Evolutionary conservation across 2,888 invertebrate species (phyloP), one percentile per base, ranked within the genome.

Genomic region (Erynnis tages): DNA sequence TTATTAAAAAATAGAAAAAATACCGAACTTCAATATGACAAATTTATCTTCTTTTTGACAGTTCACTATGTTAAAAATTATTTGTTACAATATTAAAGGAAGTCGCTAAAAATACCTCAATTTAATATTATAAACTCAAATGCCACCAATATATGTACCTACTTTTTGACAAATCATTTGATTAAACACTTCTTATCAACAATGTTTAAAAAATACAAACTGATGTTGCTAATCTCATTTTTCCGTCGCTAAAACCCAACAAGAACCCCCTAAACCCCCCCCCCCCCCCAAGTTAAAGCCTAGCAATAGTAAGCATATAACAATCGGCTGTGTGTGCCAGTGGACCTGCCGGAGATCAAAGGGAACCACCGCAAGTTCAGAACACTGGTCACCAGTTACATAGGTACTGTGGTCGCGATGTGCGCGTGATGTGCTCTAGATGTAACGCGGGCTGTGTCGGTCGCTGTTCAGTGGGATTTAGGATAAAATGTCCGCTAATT

Each of bases 351-450:
- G 91, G 97, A 97, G 94, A 96, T 97, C 92, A 97, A 97, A 92
- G 98, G 97, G 90, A 97, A 97, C 91, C 97, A 98, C 93, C 96
- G 97, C 93, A 98, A 98, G 94, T 99, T 99, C 96, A 95, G 98
- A 92, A 98, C 97, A 91, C 94, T 98, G 93, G 98, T 98, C 92
- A 97, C 97, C 93, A 97, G 97, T 92, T 98, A 97, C 90, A 97
- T 98, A 97, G 98, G 98, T 98, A 98, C 78, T 74, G 82, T 52
- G 35, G 10, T 23, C 38, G 25, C 78, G 74, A 82, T 46, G 25
- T 2, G 14, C 46, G 50, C 43, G 50, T 52, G 50, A 29, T 37
- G 23, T 48, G 48, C 35, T 78, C 25, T 53, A 72, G 77, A 72
- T 17, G 35, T 35, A 17, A 38, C 60, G 57, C 58, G 58, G 67